Base-by-base conservation (phyloP, 2,888 invertebrate genomes). In the Smittia aterrima region DNA sequence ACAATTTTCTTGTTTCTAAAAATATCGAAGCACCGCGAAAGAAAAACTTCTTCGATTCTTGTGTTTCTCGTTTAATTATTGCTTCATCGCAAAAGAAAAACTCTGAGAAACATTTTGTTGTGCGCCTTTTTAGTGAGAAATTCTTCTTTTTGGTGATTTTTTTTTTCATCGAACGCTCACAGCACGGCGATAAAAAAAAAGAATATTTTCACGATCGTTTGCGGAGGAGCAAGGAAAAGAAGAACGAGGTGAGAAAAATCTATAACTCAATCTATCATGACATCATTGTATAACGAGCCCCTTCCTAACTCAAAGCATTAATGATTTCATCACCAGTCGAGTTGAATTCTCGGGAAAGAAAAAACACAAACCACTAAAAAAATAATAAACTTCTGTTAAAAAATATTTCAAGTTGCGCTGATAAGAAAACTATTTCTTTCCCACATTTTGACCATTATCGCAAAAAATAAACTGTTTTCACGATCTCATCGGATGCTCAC, bases 21-120 rank as follows among this genome's bases (percentile, higher is more conserved):
- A 40, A 67, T 67, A 71, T 71, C 70, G 24, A 38, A 72, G 40
- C 25, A 62, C 72, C 20, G 22, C 54, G 70, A 53, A 54, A 68
- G 66, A 47, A 68, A 38, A 47, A 68, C 68, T 53, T 71, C 70
- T 53, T 47, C 47, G 70, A 71, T 62, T 72, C 72, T 72, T 72
- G 72, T 24, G 53, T 72, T 62, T 58, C 27, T 62, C 24, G 53
- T 38, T 70, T 47, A 62, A 72, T 70, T 70, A 70, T 70, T 70
- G 70, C 53, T 70, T 70, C 70, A 72, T 62, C 72, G 58, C 38
- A n/a, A 64, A 27, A 64, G 27, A 27, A 24, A 13, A 24, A 6
- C 64, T 64, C 25, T 27, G 25, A 27, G 27, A 27, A 22, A 64
- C 16, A 64, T 22, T 11, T 25, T 64, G 64, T 64, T 64, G 64